Base-by-base conservation (phyloP, 2,888 invertebrate genomes). In the Meta bourneti region DNA sequence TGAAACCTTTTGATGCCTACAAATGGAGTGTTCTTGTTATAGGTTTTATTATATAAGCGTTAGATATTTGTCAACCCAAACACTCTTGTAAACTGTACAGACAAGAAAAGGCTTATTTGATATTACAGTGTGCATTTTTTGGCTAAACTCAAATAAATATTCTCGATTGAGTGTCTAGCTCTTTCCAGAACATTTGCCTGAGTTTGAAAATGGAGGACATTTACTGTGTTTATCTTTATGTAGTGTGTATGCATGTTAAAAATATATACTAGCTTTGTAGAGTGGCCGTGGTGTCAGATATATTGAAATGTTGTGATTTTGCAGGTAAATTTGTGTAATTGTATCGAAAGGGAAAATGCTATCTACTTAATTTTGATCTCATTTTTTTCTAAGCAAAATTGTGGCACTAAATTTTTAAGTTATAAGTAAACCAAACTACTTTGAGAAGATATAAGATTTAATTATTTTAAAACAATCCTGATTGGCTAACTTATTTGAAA, bases 171-270 rank as follows among this genome's bases (percentile, higher is more conserved):
- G 34, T 49, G 51, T 54, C n/a, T 79, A 79, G 6, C 6, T 11
- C 8, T 79, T 54, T 54, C 54, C 11, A n/a, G 34, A 79, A 79
- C 9, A 20, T 85, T 81, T 69, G 48, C 34, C 75, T 85, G 34
- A 75, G 69, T 54, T 83, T 85, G 8, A 48, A 69, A 61, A 75
- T 61, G 11, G 16, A 69, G 54, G 19, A 77, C 20, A 84, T 54
- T 61, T 49, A 77, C 71, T 87, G 87, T 80, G 79, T 87, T 87
- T 71, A 87, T 72, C 79, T 87, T 80, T 80, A 87, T 87, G 79
- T 87, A 87, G 79, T 80, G 79, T 87, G 71, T 87, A 72, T 80
- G 71, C 72, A 80, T 87, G 79, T 87, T 51, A 71, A 52, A 48
- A 54, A 52, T 77, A 85, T 54, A 49, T 20, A 75, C 49, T 85